phyloP scores from a whole-genome alignment of 2,888 invertebrate species.

The Ochropacha duplaris region DNA sequence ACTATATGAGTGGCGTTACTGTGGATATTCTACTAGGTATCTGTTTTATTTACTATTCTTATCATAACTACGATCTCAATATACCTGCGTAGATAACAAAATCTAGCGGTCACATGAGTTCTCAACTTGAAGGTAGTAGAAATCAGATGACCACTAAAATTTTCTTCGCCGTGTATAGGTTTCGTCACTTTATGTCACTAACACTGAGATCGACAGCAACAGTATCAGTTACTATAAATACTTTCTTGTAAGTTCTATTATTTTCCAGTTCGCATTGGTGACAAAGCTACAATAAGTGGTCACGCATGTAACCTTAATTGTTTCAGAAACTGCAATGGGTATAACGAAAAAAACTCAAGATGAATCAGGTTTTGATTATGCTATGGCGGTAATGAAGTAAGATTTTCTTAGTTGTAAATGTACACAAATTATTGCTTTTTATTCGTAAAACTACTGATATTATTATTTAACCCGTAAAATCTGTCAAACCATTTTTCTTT shows the following conservation, averaged over 20 bases:
- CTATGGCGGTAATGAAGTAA: conserved; percentile 91
- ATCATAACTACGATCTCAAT: neutral
- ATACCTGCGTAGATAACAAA: too few species aligned
- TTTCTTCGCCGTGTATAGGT: too few species aligned
- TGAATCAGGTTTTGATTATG: conserved; percentile 89
- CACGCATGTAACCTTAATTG: neutral
- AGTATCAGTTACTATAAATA: too few species aligned
- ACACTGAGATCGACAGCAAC: too few species aligned
- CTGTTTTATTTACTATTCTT: conserved; percentile 8
- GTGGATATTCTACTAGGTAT: conserved; percentile 86
- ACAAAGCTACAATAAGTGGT: neutral
- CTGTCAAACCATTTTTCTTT: neutral
- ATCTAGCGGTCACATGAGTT: too few species aligned
- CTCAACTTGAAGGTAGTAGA: too few species aligned
- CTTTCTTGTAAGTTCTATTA: too few species aligned
- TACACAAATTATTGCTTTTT: neutral
- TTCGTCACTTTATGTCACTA: too few species aligned
- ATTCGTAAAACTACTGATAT: too few species aligned
- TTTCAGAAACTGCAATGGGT: conserved; percentile 91
- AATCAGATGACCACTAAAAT: too few species aligned
- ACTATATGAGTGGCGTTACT: conserved; percentile 88
- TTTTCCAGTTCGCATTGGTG: neutral
- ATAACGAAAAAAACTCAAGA: conserved; percentile 89
- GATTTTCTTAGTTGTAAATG: conserved; percentile 14
- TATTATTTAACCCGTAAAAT: too few species aligned